Percentiles rank a stretch among this genome's conserved stretches.
Conservation (phyloP, 2,888 invertebrate genomes). For the Aphrophora alni region DNA sequence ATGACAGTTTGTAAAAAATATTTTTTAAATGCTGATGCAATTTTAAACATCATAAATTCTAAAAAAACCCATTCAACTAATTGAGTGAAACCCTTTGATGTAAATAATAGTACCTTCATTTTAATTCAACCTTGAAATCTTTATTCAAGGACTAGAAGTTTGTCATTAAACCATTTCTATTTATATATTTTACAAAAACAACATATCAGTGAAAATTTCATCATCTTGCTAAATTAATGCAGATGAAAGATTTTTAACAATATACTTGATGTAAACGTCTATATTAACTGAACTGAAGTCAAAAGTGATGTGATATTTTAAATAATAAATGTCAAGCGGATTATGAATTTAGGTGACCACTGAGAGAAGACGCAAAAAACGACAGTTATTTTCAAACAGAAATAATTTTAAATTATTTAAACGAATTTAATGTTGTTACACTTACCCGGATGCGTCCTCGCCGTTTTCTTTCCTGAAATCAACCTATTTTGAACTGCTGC, state of each 20-base stretch:
- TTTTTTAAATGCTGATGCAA: too few species aligned
- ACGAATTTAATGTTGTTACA: not conserved
- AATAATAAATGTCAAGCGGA: too few species aligned
- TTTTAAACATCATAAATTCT: too few species aligned
- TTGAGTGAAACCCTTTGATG: too few species aligned
- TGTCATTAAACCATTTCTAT: not conserved
- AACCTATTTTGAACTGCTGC: slow-evolving; percentile 37
- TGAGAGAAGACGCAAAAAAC: not conserved
- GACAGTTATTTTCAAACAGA: too few species aligned
- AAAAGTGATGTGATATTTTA: too few species aligned
- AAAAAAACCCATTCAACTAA: too few species aligned
- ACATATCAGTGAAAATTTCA: not conserved
- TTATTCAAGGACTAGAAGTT: not conserved
- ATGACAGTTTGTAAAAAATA: too few species aligned
- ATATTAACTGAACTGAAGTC: too few species aligned
- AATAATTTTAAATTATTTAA: not conserved
- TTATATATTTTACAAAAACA: not conserved
- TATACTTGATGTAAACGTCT: too few species aligned
- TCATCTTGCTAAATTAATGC: not conserved
- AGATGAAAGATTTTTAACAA: too few species aligned
- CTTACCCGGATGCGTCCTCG: slow-evolving; percentile 42
- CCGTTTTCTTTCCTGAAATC: slow-evolving; percentile 25
- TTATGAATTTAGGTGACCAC: not conserved
- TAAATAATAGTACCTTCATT: not conserved
- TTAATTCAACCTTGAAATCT: not conserved